Conservation (phyloP, 2,888 invertebrate species). For the Teinopalpus imperialis region DNA sequence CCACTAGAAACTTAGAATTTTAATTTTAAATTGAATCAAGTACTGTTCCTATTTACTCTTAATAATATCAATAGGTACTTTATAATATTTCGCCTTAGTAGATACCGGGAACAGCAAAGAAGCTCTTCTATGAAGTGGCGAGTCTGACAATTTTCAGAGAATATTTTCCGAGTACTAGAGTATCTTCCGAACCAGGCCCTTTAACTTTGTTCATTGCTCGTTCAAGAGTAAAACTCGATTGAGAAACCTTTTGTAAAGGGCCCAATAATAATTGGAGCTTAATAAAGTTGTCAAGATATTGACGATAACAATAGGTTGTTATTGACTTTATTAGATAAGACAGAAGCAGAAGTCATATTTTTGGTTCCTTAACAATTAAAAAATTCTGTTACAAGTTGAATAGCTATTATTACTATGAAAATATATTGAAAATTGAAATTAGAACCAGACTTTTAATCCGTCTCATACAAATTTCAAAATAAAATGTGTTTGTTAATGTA, state of each 20-base stretch:
- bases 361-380: too few relatives aligned
- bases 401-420: too few relatives aligned
- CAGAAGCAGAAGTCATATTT: too few relatives aligned
- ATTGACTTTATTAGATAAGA: neutral
- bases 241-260: constrained; percentile 19
- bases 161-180: constrained; percentile 11
- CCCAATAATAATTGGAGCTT: constrained; percentile 20
- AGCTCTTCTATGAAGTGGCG: constrained; percentile 14
- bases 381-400: too few relatives aligned
- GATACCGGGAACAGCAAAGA: constrained; percentile 9
- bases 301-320: constrained; percentile 11
- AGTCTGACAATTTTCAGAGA: constrained; percentile 14
- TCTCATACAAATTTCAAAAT: too few relatives aligned
- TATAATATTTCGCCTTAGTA: neutral
- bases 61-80: neutral
- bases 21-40: too few relatives aligned
- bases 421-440: too few relatives aligned
- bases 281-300: constrained; percentile 17
- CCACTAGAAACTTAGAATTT: too few relatives aligned
- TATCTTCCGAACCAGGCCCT: constrained; percentile 17
- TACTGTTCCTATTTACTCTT: neutral
- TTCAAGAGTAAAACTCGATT: constrained; percentile 29
- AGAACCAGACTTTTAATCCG: too few relatives aligned
- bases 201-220: constrained; percentile 25
- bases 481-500: too few relatives aligned